A percentile compares a stretch with the other conserved stretches of the same genome.
Evolutionary conservation across 2,113 vertebrate genomes (phyloP).

Genomic region (Australoheros scitulus): DNA sequence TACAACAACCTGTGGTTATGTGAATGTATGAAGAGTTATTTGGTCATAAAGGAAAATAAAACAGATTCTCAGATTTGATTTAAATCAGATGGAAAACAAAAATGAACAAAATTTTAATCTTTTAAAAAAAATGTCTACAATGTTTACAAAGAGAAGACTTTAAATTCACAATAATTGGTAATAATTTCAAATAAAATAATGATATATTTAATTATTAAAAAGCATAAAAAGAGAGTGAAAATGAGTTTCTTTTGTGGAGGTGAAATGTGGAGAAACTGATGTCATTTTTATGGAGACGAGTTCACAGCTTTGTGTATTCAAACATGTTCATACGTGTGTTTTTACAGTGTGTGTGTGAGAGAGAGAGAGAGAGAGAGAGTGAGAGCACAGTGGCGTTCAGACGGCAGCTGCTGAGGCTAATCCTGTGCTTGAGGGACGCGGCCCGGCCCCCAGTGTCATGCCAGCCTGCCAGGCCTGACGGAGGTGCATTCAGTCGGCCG

Average conservation of each 20-base stretch:
- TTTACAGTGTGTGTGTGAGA: background rate
- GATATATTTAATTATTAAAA: background rate
- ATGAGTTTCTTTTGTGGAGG: background rate
- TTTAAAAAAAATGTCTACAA: background rate
- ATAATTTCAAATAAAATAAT: background rate
- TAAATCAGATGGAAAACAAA: background rate
- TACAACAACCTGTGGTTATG: background rate
- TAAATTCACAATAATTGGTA: background rate
- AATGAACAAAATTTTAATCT: background rate
- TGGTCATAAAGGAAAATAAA: background rate
- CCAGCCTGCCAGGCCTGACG: slow-evolving; percentile 77
- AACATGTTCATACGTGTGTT: background rate
- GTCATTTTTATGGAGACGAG: background rate
- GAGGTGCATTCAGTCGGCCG: slow-evolving; percentile 77
- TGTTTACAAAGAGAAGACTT: background rate
- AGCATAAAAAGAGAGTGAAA: background rate
- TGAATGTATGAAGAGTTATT: background rate
- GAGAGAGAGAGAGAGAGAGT: slow-evolving; percentile 51
- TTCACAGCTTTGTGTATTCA: background rate
- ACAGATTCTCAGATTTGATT: background rate
- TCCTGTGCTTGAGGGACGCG: slow-evolving; percentile 69
- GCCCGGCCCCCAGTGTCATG: slow-evolving; percentile 75
- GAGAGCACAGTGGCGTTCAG: slow-evolving; percentile 66
- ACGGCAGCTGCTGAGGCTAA: slow-evolving; percentile 74
- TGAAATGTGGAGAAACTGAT: background rate